phyloP scores from a whole-genome alignment of 2,113 vertebrate genomes.

The Oryzias woworae region DNA sequence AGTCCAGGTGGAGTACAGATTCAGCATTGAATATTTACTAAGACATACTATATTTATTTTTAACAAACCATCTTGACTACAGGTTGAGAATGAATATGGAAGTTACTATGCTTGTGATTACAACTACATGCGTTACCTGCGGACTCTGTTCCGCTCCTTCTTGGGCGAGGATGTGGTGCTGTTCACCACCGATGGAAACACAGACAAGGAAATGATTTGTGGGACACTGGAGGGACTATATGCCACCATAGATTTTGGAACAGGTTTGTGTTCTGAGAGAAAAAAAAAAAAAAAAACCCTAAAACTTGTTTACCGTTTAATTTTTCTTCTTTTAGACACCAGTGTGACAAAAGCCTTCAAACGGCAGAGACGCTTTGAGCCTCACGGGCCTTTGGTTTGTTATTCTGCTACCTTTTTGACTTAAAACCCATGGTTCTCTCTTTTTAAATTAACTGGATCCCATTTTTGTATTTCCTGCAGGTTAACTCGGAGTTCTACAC shows the following conservation, averaged over 20 bases:
- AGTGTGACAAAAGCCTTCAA: conserved; percentile 84
- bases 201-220: conserved; percentile 80
- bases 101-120: conserved; percentile 90
- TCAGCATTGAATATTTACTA: background rate
- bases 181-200: conserved; percentile 89
- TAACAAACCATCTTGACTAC: background rate
- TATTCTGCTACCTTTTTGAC: background rate
- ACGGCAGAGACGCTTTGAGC: conserved; percentile 83
- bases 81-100: conserved; percentile 97
- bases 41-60: background rate
- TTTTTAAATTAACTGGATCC: background rate
- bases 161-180: conserved; percentile 86
- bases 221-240: conserved; percentile 88
- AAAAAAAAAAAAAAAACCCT: background rate
- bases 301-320: background rate
- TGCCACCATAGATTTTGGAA: conserved; percentile 92
- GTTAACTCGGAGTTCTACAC: conserved; percentile 98
- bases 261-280: conserved; percentile 74
- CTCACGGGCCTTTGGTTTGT: conserved; percentile 89
- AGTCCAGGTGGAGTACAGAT: conserved; percentile 82
- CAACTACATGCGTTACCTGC: conserved; percentile 85
- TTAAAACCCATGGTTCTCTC: background rate
- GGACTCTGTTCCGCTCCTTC: conserved; percentile 78
- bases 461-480: conserved; percentile 63
- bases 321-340: conserved; percentile 70